Evolutionary conservation across 2,888 invertebrate species (phyloP), one percentile per base, ranked within the genome.

Genomic region (Ochlodes sylvanus): DNA sequence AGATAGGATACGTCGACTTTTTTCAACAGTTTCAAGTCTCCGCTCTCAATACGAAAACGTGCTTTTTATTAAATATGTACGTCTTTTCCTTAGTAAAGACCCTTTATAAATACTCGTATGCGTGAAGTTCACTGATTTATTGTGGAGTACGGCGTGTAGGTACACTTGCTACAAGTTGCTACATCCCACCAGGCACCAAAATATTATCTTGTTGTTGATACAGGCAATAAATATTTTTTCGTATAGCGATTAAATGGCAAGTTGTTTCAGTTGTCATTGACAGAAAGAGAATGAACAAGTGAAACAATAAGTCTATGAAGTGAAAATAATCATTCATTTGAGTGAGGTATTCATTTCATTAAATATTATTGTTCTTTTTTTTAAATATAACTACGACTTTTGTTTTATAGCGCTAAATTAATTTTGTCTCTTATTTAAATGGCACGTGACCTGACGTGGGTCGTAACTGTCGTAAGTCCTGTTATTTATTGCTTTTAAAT

Each of bases 181-280:
- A 38, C 42, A 15, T 63, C 44, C 34, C 21, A 21, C n/a, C 58
- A 41, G 7, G 42, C 27, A n/a, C n/a, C n/a, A n/a, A n/a, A n/a
- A n/a, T n/a, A n/a, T n/a, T n/a, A n/a, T n/a, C 52, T 58, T 38
- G 50, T 66, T 60, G 7, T 58, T 47, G 50, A 52, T 15, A 21
- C 34, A 61, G 41, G 47, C 65, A 66, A 66, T 65, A 65, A 65
- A 65, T 66, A 54, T 66, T 54, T 58, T n/a, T 66, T 60, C 52
- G 17, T 52, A 66, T 60, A 60, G 52, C 52, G 58, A 66, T 60
- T 66, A 66, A 66, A 66, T 52, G 58, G 41, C 19, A 52, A 66
- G 52, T 66, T 60, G 65, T 60, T 38, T 44, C 32, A 52, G 58
- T 32, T 27, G 27, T 27, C 5, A 63, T 42, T 21, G 58, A 27